These are phyloP conservation scores for Drosophila fungiperda DNA, from an alignment of 2,888 invertebrate species.

Conservation along the genomic window DNA sequence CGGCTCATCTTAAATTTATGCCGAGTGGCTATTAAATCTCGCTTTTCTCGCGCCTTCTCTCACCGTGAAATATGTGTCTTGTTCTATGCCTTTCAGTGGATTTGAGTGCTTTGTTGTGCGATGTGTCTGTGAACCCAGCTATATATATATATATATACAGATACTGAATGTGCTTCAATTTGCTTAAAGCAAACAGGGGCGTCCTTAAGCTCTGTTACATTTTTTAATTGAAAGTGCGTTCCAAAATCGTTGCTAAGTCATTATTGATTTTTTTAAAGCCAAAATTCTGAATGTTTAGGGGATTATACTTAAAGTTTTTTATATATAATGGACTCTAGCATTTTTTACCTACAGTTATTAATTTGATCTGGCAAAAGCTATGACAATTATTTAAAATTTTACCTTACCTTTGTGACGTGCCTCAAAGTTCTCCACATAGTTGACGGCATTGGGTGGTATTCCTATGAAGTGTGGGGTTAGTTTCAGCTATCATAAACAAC, in stretches of 20 bases:
- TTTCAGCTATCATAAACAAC: background rate
- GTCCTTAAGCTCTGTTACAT: rapidly evolving
- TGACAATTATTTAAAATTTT: background rate
- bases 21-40: constrained; percentile 79
- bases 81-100: constrained; percentile 19
- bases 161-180: background rate
- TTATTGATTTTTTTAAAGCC: background rate
- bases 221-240: background rate
- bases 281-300: background rate
- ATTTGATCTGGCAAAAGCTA: background rate
- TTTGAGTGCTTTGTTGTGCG: background rate
- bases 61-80: constrained; percentile 16
- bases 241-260: background rate
- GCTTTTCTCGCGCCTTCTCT: constrained; percentile 57
- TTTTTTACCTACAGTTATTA: background rate
- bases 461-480: constrained; percentile 58
- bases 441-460: constrained; percentile 85
- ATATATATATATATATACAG: background rate
- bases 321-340: background rate
- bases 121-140: background rate
- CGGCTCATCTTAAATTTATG: constrained; percentile 78
- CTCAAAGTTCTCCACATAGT: constrained; percentile 84
- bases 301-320: background rate
- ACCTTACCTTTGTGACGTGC: constrained; percentile 84
- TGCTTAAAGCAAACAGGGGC: background rate